Evolutionary conservation across 30 jellyfish, hydroid and myxozoan genomes (phyloP).

Genomic region (Pseudorhiza aurosa): DNA sequence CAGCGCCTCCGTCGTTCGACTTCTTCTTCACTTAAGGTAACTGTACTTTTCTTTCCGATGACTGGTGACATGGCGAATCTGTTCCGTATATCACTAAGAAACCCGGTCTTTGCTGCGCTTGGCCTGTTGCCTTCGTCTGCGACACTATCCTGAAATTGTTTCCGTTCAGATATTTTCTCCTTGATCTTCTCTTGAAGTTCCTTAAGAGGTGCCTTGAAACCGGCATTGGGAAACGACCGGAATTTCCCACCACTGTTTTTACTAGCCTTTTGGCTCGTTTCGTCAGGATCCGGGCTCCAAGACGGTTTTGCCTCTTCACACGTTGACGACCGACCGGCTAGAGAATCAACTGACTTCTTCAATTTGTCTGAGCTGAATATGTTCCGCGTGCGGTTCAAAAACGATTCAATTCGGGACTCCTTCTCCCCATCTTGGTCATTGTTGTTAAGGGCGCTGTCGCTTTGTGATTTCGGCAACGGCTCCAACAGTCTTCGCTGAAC

Average conservation of each 20-base stretch:
- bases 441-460: constrained; percentile 46
- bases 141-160: constrained; percentile 15
- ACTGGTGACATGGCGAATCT: constrained; percentile 55
- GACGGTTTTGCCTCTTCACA: constrained; percentile 19
- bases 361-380: constrained; percentile 48
- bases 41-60: neutral
- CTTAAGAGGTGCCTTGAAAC: constrained; percentile 49
- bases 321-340: constrained; percentile 34
- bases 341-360: constrained; percentile 37
- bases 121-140: constrained; percentile 35
- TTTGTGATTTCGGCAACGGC: constrained; percentile 59
- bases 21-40: constrained; percentile 63
- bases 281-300: constrained; percentile 65
- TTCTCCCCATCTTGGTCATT: constrained; percentile 7
- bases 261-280: neutral
- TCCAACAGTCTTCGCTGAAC: constrained; percentile 40
- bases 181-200: constrained; percentile 66
- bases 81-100: constrained; percentile 52
- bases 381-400: constrained; percentile 49
- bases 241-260: constrained; percentile 9
- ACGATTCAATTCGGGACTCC: constrained; percentile 43
- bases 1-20: constrained; percentile 69
- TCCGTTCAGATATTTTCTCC: constrained; percentile 53
- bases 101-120: constrained; percentile 29
- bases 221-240: constrained; percentile 12